Evolutionary conservation across 2,797 vertebrate species (phyloP), one percentile per base, ranked within the genome.

Genomic region (Lagodon rhomboides): DNA sequence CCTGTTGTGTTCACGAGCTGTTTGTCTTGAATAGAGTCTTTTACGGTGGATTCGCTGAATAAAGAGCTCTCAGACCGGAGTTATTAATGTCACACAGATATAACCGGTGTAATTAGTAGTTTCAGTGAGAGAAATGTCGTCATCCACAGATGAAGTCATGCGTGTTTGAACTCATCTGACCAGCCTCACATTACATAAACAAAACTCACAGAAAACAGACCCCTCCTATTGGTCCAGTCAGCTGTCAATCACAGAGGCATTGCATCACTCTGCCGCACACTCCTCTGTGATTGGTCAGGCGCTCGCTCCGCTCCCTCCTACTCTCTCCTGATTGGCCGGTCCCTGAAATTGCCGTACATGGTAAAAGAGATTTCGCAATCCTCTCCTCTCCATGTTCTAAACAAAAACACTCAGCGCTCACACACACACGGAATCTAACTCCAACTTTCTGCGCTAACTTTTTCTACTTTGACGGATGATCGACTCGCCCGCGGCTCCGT

Each of bases 291-390:
- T 94, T 96, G 95, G 95, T 18, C 65, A 1, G 8, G 0, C 3
- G 0, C 61, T 56, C 38, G 1, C 55, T 68, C 5, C 43, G 49
- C 61, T 17, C 6, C 66, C 73, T 3, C 73, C 79, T 20, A 0
- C 51, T 47, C 5, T 6, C 23, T 30, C 76, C 27, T 90, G 86
- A 95, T 94, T 95, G 95, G 95, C 61, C 80, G 25, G 50, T 3
- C 16, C 25, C 6, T 43, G 67, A 93, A 75, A 94, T 94, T 82
- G 88, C 95, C 95, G 87, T 95, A 95, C 91, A 95, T 92, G 95
- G 95, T 89, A 87, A 94, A 87, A 88, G 75, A 87, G 91, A 96
- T 96, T 96, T 96, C 95, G 95, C 95, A 96, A 96, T 95, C 93
- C 53, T 68, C 81, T 85, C 72, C 87, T 82, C 87, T 93, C 91